A percentile compares a stretch with the other conserved stretches of the same genome.
These are phyloP conservation scores for Piprites chloris DNA, from an alignment of 2,113 vertebrate species.

Conservation along the genomic window DNA sequence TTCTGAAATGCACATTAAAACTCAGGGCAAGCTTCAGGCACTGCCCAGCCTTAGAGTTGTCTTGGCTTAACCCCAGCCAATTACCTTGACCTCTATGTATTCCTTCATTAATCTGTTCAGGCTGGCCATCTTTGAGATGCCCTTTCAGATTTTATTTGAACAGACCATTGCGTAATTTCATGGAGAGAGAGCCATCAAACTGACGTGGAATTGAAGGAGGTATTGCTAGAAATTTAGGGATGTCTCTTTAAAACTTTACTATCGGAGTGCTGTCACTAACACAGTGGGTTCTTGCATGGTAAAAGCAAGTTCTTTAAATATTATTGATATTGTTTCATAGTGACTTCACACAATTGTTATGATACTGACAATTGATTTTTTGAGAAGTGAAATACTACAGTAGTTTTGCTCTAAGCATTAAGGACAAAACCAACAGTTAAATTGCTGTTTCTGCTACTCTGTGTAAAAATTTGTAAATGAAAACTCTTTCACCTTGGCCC, in stretches of 20 bases:
- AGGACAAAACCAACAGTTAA: neutral
- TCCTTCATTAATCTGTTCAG: neutral
- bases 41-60: neutral
- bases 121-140: neutral
- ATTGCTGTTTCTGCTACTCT: neutral
- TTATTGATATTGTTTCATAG: neutral
- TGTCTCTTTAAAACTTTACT: neutral
- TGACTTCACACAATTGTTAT: neutral
- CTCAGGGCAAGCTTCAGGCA: neutral
- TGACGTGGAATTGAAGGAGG: neutral
- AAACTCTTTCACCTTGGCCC: neutral
- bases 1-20: neutral
- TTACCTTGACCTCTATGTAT: neutral
- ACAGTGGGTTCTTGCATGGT: neutral
- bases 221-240: neutral
- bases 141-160: neutral
- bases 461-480: neutral
- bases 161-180: neutral
- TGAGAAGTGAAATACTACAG: neutral
- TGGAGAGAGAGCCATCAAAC: neutral
- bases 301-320: neutral
- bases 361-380: neutral
- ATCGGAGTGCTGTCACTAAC: neutral
- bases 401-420: neutral
- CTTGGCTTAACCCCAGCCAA: neutral